Evolutionary conservation across 2,888 invertebrate species (phyloP).

Genomic region (Pterostichus niger): DNA sequence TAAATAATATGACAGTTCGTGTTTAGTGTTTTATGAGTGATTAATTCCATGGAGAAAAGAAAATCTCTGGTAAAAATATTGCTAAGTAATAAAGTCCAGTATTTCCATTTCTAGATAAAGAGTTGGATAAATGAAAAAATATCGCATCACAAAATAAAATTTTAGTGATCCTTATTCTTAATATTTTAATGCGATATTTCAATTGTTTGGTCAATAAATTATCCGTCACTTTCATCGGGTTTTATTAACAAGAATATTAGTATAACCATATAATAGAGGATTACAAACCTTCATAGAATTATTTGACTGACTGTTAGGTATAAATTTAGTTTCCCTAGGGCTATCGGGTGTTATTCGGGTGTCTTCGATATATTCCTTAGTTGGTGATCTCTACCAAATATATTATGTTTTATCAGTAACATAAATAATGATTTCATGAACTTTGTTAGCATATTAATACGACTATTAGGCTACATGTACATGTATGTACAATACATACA

Average conservation of each 20-base stretch:
- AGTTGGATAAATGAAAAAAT: conserved; percentile 32
- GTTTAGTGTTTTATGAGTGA: too few relatives aligned
- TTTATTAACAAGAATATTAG: neutral
- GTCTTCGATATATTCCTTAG: conserved; percentile 77
- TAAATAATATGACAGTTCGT: neutral
- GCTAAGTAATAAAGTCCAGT: too few relatives aligned
- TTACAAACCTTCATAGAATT: conserved; percentile 85
- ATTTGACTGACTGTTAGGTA: conserved; percentile 84
- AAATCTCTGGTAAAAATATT: too few relatives aligned
- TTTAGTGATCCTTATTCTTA: neutral
- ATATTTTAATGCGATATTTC: too few relatives aligned
- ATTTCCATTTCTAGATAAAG: too few relatives aligned
- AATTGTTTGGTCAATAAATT: too few relatives aligned
- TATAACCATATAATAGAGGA: neutral
- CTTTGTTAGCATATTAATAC: neutral
- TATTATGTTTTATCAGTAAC: conserved; percentile 10
- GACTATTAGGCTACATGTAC: neutral
- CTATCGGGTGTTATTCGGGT: conserved; percentile 75
- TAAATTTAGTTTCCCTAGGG: conserved; percentile 79
- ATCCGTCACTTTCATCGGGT: neutral
- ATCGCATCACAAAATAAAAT: conserved; percentile 11
- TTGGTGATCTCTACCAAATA: conserved; percentile 73
- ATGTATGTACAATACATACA: conserved; percentile 71
- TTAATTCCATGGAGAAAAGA: too few relatives aligned
- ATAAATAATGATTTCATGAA: neutral